Evolutionary conservation across 2,113 vertebrate species (phyloP), one percentile per base, ranked within the genome.

Genomic region (Cyprinodon tularosa): DNA sequence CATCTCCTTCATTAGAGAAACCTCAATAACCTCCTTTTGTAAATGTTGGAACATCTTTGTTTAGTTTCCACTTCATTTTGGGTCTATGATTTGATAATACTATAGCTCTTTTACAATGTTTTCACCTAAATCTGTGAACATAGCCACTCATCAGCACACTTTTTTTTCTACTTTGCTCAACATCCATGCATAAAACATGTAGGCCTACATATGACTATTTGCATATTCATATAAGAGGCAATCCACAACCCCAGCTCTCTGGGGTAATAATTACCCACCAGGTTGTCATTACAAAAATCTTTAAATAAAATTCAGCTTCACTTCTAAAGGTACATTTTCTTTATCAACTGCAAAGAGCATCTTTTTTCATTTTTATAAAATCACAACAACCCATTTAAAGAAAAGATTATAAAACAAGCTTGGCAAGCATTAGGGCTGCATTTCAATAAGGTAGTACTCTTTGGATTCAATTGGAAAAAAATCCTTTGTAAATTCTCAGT

Each of bases 361-460:
- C 37, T 17, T 10, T 14, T 5, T 2, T n/a, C 17, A 40, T 40
- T 4, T 4, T 37, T 22, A 70, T 83, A 90, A 82, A 87, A 81
- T 1, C 66, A 9, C 38, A 81, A 50, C 71, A 68, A 63, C 74
- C 40, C 69, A 66, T 70, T 73, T n/a, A 59, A 15, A 61, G 44
- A 62, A 38, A 38, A 38, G 50, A 29, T 29, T 29, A 29, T 29
- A 29, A 3, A 64, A 38, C 37, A 2, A 40, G 12, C 20, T 64
- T 38, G 40, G 37, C 12, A 38, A 20, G 14, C 5, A 6, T 14
- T 62, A 14, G 39, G 15, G 36, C 15, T 39, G 15, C 17, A 57
- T 53, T 57, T 20, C 8, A 20, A 14, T 9, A 8, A 57, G 50
- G 50, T 57, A 9, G 2, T 53, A 2, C 12, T 10, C 12, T 22